A percentile compares a stretch with the other conserved stretches of the same genome.
Conservation (phyloP, 1,140 invertebrate species). For the Macrobrachium rosenbergii region DNA sequence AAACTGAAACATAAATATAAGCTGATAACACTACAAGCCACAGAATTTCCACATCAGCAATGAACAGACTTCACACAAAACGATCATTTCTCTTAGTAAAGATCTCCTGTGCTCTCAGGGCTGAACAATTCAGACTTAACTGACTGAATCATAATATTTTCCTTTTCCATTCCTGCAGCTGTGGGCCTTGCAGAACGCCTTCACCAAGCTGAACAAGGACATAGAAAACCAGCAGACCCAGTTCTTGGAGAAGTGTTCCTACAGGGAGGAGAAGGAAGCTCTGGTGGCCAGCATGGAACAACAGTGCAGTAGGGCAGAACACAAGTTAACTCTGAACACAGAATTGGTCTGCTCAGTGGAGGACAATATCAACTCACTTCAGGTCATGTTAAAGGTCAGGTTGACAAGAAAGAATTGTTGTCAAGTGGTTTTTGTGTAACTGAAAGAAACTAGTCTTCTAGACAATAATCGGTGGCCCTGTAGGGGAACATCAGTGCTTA, state of each 20-base stretch:
- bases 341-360: slow-evolving; percentile 50
- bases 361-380: slow-evolving; percentile 43
- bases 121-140: background rate
- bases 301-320: slow-evolving; percentile 23
- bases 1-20: too few species aligned
- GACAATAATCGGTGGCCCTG: too few species aligned
- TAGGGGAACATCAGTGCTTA: too few species aligned
- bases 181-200: slow-evolving; percentile 46
- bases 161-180: slow-evolving; percentile 16
- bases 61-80: too few species aligned
- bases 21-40: too few species aligned
- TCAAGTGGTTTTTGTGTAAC: background rate
- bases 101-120: too few species aligned
- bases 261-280: slow-evolving; percentile 36
- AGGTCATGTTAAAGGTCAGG: slow-evolving; percentile 46
- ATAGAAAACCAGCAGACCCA: slow-evolving; percentile 17
- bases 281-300: slow-evolving; percentile 28
- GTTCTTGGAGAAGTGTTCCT: background rate
- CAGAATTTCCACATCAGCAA: too few species aligned
- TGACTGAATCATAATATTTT: background rate
- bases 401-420: background rate
- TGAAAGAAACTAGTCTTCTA: background rate
- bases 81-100: too few species aligned
- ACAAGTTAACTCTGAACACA: slow-evolving; percentile 42
- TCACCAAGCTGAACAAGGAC: slow-evolving; percentile 41